Evolutionary conservation across 2,888 invertebrate genomes (phyloP).

Genomic region (Hesperia comma): DNA sequence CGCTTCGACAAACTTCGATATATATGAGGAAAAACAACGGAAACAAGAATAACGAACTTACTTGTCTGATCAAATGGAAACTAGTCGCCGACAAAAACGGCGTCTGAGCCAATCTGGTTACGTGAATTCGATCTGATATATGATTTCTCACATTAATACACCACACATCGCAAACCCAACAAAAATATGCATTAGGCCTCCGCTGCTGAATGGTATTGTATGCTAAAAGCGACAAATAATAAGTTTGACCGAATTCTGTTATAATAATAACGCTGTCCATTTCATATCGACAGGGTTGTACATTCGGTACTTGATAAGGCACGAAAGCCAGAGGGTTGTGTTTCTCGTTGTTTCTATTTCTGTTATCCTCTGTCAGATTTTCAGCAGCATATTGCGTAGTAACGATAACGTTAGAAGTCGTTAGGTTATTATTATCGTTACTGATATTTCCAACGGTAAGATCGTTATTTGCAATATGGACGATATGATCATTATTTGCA

Average conservation of each 20-base stretch:
- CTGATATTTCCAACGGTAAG: not conserved
- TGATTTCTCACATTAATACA: slow-evolving; percentile 36
- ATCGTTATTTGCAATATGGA: not conserved
- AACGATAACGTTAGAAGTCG: not conserved
- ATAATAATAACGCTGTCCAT: slow-evolving; percentile 23
- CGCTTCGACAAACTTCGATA: no score
- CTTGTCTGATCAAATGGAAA: slow-evolving; percentile 48
- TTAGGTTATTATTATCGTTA: not conserved
- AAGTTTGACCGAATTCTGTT: slow-evolving; percentile 34
- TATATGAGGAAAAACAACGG: no score
- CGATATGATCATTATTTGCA: not conserved
- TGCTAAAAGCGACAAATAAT: slow-evolving; percentile 39
- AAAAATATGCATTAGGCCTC: slow-evolving; percentile 34
- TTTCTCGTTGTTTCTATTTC: not conserved
- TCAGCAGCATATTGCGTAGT: no score
- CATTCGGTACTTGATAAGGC: no score
- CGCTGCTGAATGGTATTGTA: slow-evolving; percentile 39
- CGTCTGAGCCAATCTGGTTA: slow-evolving; percentile 26
- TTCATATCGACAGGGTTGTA: no score
- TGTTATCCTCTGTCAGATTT: not conserved
- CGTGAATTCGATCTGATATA: slow-evolving; percentile 38
- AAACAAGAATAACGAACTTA: slow-evolving; percentile 39
- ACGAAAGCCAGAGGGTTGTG: not conserved
- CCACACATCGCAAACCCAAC: slow-evolving; percentile 43
- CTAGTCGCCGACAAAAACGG: slow-evolving; percentile 41